Percentiles rank a stretch among this genome's conserved stretches.
Evolutionary conservation across 2,888 invertebrate species (phyloP).

Genomic region (Bembecia ichneumoniformis): DNA sequence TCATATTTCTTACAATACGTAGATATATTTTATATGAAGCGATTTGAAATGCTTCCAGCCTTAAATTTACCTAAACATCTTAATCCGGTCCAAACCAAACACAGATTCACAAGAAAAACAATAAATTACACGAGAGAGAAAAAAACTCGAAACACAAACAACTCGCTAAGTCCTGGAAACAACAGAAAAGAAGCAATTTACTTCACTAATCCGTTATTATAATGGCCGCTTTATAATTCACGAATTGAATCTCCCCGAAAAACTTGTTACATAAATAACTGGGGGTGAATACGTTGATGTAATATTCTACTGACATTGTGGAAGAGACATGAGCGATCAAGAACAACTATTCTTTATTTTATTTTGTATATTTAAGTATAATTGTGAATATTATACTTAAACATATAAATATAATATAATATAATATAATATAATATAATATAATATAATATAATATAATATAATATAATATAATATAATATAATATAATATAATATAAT

Average conservation of each 20-base stretch:
- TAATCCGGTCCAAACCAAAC: constrained; percentile 7
- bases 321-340: too few species aligned
- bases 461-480: too few species aligned
- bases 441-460: too few species aligned
- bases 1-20: too few species aligned
- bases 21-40: too few species aligned
- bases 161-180: constrained; percentile 7
- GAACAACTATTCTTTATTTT: too few species aligned
- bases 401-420: too few species aligned
- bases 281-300: not conserved
- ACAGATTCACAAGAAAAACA: constrained; percentile 15
- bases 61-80: not conserved
- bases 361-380: too few species aligned
- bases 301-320: too few species aligned
- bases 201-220: constrained; percentile 27
- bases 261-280: constrained; percentile 3
- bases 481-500: too few species aligned
- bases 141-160: constrained; percentile 1
- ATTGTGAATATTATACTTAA: too few species aligned
- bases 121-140: not conserved
- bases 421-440: too few species aligned
- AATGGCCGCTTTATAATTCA: constrained; percentile 25
- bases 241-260: constrained; percentile 21
- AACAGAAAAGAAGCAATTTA: constrained; percentile 19
- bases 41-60: not conserved